Conservation (phyloP, 2,797 vertebrate species). For the Labroides dimidiatus region DNA sequence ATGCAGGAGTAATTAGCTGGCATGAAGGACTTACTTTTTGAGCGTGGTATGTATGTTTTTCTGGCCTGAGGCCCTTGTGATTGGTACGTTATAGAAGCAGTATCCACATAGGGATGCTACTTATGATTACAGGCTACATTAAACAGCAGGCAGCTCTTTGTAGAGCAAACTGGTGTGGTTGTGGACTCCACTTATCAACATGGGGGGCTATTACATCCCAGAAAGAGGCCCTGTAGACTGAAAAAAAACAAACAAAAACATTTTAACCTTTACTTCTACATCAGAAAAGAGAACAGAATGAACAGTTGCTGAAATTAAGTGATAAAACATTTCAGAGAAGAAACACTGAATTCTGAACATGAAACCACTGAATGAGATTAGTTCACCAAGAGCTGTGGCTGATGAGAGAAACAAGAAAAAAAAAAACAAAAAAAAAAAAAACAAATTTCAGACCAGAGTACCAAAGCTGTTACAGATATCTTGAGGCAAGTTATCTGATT, state of each 20-base stretch:
- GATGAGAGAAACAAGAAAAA: not conserved
- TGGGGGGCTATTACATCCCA: not conserved
- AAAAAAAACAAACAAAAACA: no score
- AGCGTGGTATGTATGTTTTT: slow-evolving; percentile 9
- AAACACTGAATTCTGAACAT: slow-evolving; percentile 1
- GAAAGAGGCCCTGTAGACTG: slow-evolving; percentile 4
- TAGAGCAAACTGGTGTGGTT: not conserved
- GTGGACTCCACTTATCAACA: slow-evolving; percentile 1
- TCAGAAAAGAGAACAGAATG: not conserved
- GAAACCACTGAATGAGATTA: not conserved
- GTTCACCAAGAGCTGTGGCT: not conserved
- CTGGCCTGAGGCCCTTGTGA: not conserved
- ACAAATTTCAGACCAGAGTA: not conserved
- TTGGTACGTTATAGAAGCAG: slow-evolving; percentile 7
- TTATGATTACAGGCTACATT: not conserved
- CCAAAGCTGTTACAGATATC: not conserved
- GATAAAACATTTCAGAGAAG: not conserved
- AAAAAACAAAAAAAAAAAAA: slow-evolving; percentile 2
- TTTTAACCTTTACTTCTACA: slow-evolving; percentile 2
- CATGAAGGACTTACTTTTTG: slow-evolving; percentile 5
- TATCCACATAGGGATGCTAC: not conserved
- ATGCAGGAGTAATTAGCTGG: slow-evolving; percentile 4
- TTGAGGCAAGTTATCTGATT: not conserved
- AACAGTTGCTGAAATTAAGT: not conserved
- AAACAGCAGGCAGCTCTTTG: slow-evolving; percentile 11